These are phyloP conservation scores for Glaucidium brasilianum DNA, from an alignment of 2,113 vertebrate species.

Conservation along the genomic window DNA sequence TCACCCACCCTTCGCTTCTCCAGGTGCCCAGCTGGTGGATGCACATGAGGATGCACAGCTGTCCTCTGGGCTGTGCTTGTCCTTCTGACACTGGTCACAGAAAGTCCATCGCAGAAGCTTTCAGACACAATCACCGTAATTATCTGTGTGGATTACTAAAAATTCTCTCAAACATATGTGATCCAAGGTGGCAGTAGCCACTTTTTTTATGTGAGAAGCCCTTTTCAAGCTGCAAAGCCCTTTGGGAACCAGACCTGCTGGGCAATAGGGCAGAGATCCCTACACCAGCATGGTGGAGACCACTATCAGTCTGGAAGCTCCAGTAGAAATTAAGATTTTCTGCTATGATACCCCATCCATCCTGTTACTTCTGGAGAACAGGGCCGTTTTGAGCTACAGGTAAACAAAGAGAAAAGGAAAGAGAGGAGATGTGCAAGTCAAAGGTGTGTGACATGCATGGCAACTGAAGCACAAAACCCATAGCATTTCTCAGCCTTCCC, in stretches of 20 bases:
- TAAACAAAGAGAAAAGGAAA: background rate
- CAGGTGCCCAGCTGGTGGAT: background rate
- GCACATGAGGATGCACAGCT: background rate
- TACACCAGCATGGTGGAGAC: rapidly evolving
- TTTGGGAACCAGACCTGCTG: background rate
- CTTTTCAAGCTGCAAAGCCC: background rate
- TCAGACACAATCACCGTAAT: background rate
- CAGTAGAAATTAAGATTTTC: background rate
- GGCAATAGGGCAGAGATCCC: background rate
- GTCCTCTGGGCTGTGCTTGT: background rate
- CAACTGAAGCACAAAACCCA: background rate
- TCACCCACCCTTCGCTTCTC: background rate
- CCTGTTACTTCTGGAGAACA: background rate
- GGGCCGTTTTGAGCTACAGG: background rate
- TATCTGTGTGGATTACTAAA: background rate
- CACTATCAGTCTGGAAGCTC: background rate
- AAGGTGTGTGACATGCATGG: background rate
- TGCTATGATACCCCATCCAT: background rate
- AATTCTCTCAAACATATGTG: background rate
- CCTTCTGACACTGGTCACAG: background rate
- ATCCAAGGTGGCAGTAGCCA: background rate
- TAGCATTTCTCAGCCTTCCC: background rate
- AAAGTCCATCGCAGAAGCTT: background rate
- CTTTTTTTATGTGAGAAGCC: background rate
- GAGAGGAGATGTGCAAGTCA: background rate